Conservation (phyloP, 2,888 invertebrate genomes). For the Zygothrica quintamaculata region DNA sequence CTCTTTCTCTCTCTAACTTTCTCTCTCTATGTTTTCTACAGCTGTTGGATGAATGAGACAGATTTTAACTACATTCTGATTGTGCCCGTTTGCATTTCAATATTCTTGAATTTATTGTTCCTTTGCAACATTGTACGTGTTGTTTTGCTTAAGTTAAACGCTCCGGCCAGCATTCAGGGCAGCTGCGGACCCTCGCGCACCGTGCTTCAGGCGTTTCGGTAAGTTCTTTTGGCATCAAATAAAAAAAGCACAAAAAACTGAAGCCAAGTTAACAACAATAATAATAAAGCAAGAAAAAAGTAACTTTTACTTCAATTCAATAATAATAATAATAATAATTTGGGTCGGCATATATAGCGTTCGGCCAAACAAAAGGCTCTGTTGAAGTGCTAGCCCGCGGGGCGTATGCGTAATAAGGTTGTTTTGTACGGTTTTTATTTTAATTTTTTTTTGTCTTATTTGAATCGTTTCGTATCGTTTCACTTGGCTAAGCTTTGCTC, state of each 20-base stretch:
- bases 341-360: constrained; percentile 13
- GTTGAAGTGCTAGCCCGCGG: constrained; percentile 34
- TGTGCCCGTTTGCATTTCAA: constrained; percentile 91
- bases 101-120: constrained; percentile 92
- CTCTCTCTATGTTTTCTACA: too few species aligned
- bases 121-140: constrained; percentile 96
- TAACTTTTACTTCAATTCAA: constrained; percentile 50
- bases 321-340: constrained; percentile 44
- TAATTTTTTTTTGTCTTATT: constrained; percentile 25
- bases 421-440: constrained; percentile 29
- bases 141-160: constrained; percentile 91
- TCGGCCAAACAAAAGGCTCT: constrained; percentile 18
- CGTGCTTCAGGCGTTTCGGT: constrained; percentile 91
- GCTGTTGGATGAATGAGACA: constrained; percentile 92
- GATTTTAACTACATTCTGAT: constrained; percentile 90
- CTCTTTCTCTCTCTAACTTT: too few species aligned
- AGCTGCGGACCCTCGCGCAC: constrained; percentile 88
- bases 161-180: constrained; percentile 87
- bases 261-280: constrained; percentile 16
- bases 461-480: constrained; percentile 18
- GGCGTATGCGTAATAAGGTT: constrained; percentile 70
- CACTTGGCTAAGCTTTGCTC: constrained; percentile 26
- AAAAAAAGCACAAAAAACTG: constrained; percentile 1
- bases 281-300: constrained; percentile 21
- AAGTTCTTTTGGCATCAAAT: too few species aligned